These are phyloP conservation scores for Clarias macrocephalus DNA, from an alignment of 2,113 vertebrate genomes.

Conservation along the genomic window DNA sequence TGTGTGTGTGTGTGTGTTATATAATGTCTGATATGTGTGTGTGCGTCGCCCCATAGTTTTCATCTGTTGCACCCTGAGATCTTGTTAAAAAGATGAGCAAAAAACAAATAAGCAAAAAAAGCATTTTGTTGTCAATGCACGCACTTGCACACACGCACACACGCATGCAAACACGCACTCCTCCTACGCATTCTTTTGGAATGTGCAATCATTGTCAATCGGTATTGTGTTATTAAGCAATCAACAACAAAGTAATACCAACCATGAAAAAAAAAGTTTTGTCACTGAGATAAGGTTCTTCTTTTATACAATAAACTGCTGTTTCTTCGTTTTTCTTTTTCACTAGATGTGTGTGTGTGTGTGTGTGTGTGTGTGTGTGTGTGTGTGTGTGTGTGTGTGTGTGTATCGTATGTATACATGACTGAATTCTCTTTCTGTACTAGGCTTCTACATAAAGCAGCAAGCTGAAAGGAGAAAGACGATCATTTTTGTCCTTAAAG, in stretches of 20 bases:
- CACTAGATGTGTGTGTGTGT: not conserved
- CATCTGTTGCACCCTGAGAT: constrained; percentile 67
- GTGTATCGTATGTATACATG: not conserved
- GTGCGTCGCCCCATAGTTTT: not conserved
- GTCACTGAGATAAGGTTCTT: constrained; percentile 31
- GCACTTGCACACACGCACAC: not conserved
- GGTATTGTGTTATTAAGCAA: constrained; percentile 33
- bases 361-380: not conserved
- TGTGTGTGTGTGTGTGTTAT: too few species aligned
- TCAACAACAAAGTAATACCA: constrained; percentile 35
- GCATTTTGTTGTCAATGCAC: constrained; percentile 55
- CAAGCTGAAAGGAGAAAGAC: constrained; percentile 13
- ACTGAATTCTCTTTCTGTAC: not conserved
- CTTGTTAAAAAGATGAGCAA: constrained; percentile 48
- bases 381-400: not conserved
- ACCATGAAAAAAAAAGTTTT: constrained; percentile 10
- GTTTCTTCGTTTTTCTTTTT: constrained; percentile 6
- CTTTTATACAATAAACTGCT: constrained; percentile 23
- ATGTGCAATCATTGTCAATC: constrained; percentile 37
- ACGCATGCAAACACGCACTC: not conserved
- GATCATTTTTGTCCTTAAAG: constrained; percentile 11
- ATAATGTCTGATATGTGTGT: not conserved
- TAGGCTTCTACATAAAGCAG: constrained; percentile 7
- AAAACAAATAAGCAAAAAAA: constrained; percentile 71
- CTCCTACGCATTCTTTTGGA: constrained; percentile 17